Evolutionary conservation across 1,140 invertebrate species (phyloP).

Genomic region (Adoxophyes honmai): DNA sequence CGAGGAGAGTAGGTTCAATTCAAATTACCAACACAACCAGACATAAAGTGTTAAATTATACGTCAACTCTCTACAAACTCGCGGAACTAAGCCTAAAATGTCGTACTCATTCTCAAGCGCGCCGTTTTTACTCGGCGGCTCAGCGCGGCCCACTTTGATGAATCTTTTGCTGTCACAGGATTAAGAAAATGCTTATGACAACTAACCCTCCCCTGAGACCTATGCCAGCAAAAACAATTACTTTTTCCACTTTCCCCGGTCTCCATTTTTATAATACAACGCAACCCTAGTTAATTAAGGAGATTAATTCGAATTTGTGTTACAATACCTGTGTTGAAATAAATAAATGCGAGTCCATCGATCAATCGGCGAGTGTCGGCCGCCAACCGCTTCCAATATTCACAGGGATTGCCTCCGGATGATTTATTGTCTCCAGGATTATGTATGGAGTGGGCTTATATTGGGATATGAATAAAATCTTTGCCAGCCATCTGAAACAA

Average conservation of each 20-base stretch:
- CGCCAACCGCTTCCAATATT: slow-evolving; percentile 21
- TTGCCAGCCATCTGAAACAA: slow-evolving; percentile 4
- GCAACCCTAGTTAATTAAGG: not conserved
- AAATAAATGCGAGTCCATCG: slow-evolving; percentile 21
- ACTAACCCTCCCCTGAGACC: not conserved
- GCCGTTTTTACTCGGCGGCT: not conserved
- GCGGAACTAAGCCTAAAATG: not conserved
- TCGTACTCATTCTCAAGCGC: not conserved
- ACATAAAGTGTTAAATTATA: not conserved
- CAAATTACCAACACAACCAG: slow-evolving; percentile 11
- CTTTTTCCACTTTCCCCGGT: not conserved
- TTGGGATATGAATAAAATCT: slow-evolving; percentile 14
- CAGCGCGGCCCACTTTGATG: not conserved
- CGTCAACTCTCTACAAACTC: not conserved
- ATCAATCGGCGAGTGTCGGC: slow-evolving; percentile 20
- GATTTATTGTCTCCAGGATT: slow-evolving; percentile 24
- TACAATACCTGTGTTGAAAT: slow-evolving; percentile 29
- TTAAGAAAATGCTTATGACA: not conserved
- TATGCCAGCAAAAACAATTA: not conserved
- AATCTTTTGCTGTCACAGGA: slow-evolving; percentile 2
- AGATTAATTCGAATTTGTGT: slow-evolving; percentile 21
- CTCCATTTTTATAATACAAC: not conserved
- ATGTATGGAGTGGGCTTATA: slow-evolving; percentile 12
- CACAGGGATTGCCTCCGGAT: slow-evolving; percentile 21
- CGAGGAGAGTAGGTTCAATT: not conserved